Evolutionary conservation across 1,140 invertebrate species (phyloP).

Genomic region (Zaprionus vittiger): DNA sequence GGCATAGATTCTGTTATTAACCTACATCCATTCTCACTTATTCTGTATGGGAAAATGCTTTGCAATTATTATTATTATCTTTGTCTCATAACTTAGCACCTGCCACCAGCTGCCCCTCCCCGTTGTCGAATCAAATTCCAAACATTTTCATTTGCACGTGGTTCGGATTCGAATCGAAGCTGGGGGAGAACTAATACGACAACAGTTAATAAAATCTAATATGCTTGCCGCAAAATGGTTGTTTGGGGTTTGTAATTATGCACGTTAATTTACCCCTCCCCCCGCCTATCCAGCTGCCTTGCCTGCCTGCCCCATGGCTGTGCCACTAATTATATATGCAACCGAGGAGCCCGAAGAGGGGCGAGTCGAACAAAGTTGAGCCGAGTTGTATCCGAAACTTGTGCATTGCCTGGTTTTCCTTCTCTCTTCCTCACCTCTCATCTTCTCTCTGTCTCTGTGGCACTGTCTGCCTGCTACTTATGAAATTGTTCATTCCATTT

Average conservation of each 20-base stretch:
- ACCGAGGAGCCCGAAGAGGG: conserved; percentile 44
- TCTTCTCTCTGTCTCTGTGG: not conserved
- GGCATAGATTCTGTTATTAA: too few relatives aligned
- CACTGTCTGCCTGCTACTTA: conserved; percentile 59
- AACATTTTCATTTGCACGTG: conserved; percentile 25
- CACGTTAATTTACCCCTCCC: conserved; percentile 63
- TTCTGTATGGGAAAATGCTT: not conserved
- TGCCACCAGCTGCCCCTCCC: not conserved
- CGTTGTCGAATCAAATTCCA: conserved; percentile 1
- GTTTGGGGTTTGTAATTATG: conserved; percentile 81
- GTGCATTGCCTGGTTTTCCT: conserved; percentile 29
- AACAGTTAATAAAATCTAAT: conserved; percentile 80
- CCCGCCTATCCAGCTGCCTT: not conserved
- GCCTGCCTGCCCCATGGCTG: conserved; percentile 8
- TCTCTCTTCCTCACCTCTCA: not conserved
- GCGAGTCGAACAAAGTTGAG: conserved; percentile 16
- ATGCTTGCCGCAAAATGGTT: conserved; percentile 78
- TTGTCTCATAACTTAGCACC: conserved; percentile 1
- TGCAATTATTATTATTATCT: not conserved
- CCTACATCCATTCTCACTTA: not conserved
- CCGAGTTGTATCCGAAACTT: conserved; percentile 40
- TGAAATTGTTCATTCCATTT: conserved; percentile 67
- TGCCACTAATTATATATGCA: conserved; percentile 74
- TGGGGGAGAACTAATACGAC: conserved; percentile 24
- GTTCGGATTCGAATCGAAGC: conserved; percentile 1